phyloP scores from a whole-genome alignment of 1,140 invertebrate genomes.

The Conus ventricosus region DNA sequence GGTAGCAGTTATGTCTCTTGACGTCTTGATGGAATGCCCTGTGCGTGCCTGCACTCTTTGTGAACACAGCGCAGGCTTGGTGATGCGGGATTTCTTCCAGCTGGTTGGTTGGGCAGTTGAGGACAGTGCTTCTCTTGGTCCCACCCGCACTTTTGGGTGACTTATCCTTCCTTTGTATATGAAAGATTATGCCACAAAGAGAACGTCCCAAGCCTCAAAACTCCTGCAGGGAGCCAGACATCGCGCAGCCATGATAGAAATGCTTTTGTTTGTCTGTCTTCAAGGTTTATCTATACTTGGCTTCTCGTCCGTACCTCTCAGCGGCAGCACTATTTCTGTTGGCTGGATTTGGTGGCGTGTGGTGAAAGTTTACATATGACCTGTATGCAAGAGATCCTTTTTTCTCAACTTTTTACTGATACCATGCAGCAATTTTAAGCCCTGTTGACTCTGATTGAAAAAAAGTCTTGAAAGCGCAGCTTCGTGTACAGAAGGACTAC shows the following conservation, averaged over 20 bases:
- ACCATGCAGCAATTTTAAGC: neutral
- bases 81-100: too few species aligned
- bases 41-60: too few species aligned
- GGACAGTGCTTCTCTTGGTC: too few species aligned
- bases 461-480: neutral
- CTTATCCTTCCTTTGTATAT: too few species aligned
- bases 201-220: too few species aligned
- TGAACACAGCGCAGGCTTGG: too few species aligned
- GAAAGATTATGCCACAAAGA: too few species aligned
- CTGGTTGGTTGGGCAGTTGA: too few species aligned
- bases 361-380: neutral
- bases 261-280: neutral
- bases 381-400: neutral
- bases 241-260: neutral
- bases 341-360: neutral
- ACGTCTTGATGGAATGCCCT: too few species aligned
- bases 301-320: neutral
- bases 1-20: too few species aligned
- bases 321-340: neutral
- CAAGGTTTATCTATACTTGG: neutral
- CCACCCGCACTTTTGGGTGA: too few species aligned
- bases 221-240: too few species aligned
- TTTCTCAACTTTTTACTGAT: constrained; percentile 1
- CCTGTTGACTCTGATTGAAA: neutral
- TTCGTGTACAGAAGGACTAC: neutral